Conservation (phyloP, 2,888 invertebrate genomes). For the Hydraecia micacea region DNA sequence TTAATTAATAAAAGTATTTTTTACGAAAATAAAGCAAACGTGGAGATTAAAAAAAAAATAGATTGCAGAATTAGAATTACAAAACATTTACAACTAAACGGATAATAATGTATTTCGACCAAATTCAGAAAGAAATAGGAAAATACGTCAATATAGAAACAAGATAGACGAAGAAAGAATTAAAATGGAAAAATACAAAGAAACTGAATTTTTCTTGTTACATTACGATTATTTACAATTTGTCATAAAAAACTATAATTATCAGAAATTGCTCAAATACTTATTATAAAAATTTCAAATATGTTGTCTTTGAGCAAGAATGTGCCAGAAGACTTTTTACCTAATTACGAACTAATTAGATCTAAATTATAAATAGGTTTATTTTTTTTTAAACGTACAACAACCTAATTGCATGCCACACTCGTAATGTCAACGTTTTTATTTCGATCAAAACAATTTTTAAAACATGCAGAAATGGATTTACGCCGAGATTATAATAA, state of each 20-base stretch:
- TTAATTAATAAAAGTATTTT: constrained; percentile 6
- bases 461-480: background rate
- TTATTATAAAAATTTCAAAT: constrained; percentile 32
- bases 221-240: constrained; percentile 61
- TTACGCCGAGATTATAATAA: background rate
- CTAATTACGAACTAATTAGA: constrained; percentile 59
- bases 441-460: background rate
- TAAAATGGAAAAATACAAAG: constrained; percentile 40
- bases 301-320: constrained; percentile 62
- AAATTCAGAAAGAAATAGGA: constrained; percentile 23
- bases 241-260: constrained; percentile 51
- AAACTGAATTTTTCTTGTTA: constrained; percentile 44
- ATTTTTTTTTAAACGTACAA: constrained; percentile 65
- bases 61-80: constrained; percentile 18
- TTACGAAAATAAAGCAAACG: constrained; percentile 19
- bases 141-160: constrained; percentile 23
- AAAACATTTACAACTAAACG: constrained; percentile 21
- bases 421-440: constrained; percentile 5
- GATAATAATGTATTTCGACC: background rate
- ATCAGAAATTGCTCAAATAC: constrained; percentile 47
- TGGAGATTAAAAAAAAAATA: constrained; percentile 8
- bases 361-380: constrained; percentile 68
- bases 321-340: constrained; percentile 57
- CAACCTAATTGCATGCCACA: constrained; percentile 17
- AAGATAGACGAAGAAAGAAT: constrained; percentile 31